Base-by-base conservation (phyloP, 1,140 invertebrate species). In the Hyles euphorbiae region DNA sequence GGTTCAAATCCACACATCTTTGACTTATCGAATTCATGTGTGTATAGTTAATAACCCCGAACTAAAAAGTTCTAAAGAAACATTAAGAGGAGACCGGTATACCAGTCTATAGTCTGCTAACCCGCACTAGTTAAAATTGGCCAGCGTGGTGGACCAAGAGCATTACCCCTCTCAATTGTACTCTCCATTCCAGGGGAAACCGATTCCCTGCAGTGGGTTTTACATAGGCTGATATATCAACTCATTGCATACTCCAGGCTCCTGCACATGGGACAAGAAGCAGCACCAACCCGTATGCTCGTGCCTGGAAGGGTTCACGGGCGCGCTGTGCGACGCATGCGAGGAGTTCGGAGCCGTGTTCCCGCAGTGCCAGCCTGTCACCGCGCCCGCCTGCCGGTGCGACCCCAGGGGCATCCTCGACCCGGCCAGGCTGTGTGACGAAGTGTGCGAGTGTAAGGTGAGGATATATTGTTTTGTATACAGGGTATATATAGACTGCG, bases 381-480 rank as follows among this genome's bases (percentile, higher is more conserved):
- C 79, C 0, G 75, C 75, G 0, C 69, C 75, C 0, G 57, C 69
- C 0, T 98, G 97, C 74, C 93, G 94, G 1, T 98, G 97, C 79
- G 93, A 97, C 81, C 78, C 92, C 7, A 90, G 94, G 1, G 97
- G 97, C 3, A 91, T 92, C 1, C 61, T 92, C 0, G 90, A 92
- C 3, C 91, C 92, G 7, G 91, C 90, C 3, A 90, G 92, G 45
- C 91, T 94, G 40, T 98, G 97, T 86, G 94, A 96, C 57, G 94
- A 93, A 1, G 90, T 93, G 2, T 98, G 97, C 73, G 78, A 92
- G 3, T 98, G 97, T 84, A 98, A 98, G 88, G 93, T 94, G 78
- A 86, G 79, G 34, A 47, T 32, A 6, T 51, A 8, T 3, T n/a
- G n/a, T 47, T 11, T 47, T n/a, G 3, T 5, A 22, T 22, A 22